These are phyloP conservation scores for Diglossa cyanea DNA, from an alignment of 2,797 vertebrate genomes.

Conservation along the genomic window DNA sequence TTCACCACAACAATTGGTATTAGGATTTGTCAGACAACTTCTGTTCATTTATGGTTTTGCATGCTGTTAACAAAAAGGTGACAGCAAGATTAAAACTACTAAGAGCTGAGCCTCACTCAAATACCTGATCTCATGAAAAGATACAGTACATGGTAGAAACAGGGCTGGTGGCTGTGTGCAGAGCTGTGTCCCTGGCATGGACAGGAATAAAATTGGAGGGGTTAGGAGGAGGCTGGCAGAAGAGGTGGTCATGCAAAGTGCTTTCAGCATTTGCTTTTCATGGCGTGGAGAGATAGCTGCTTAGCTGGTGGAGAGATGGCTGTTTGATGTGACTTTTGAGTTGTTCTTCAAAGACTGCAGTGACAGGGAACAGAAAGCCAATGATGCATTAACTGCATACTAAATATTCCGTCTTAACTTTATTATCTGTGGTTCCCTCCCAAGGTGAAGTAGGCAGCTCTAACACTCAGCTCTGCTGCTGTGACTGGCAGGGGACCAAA, in stretches of 20 bases:
- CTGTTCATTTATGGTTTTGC: background rate
- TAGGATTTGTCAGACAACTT: background rate
- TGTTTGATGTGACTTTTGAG: background rate
- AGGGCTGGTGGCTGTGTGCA: background rate
- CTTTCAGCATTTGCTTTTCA: background rate
- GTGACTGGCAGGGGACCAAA: background rate
- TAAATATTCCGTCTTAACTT: background rate
- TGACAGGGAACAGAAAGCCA: constrained; percentile 4
- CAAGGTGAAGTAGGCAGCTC: background rate
- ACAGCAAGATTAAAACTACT: background rate
- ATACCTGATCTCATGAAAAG: background rate
- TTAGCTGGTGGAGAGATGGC: background rate
- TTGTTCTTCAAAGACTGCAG: background rate
- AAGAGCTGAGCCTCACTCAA: background rate
- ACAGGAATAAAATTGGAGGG: background rate
- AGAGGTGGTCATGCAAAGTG: background rate
- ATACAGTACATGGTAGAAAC: background rate
- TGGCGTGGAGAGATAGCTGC: background rate
- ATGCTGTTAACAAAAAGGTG: background rate
- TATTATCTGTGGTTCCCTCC: background rate
- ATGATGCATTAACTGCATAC: background rate
- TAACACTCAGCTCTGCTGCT: background rate
- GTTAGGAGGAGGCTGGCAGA: background rate
- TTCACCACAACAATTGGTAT: background rate
- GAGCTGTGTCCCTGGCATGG: background rate